Base-by-base conservation (phyloP, 1,140 invertebrate species). In the Drosophila ficusphila region DNA sequence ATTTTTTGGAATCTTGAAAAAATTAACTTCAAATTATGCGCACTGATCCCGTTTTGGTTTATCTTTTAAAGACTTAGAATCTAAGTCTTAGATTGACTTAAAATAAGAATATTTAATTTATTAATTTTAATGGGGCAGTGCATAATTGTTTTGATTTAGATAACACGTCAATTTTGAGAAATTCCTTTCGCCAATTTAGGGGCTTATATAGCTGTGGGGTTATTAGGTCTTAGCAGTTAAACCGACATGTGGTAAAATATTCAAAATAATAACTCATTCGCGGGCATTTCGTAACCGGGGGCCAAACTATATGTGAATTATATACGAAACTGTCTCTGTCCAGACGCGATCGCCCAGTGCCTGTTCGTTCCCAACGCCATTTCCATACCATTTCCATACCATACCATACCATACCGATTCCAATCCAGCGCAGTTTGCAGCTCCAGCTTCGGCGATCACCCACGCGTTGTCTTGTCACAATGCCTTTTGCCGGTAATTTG, bases 401-500 rank as follows among this genome's bases (percentile, higher is more conserved):
- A n/a, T n/a, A n/a, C 12, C 41, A 25, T 46, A 27, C 19, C 25
- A 49, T 42, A 44, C 23, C 62, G 41, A 61, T 47, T 36, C 38
- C 67, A 60, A 56, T 71, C 31, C 65, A 23, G 29, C 21, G 61
- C 52, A 48, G 61, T n/a, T 11, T 25, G 7, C 19, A 31, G 9
- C 39, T 12, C n/a, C 9, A 21, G 21, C 41, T 27, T 12, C 29
- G 34, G 27, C 48, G 41, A 48, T 58, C 81, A 65, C 81, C 81
- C 82, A 86, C 81, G 81, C 82, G 39, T 60, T 76, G 82, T 77
- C 82, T 86, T 86, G 81, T 86, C 81, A 86, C 81, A 86, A 86
- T 88, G 81, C 82, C 78, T 88, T 86, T 86, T 86, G 73, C 81
- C 69, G 49, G 82, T 86, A 86, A 86, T 86, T 86, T 86, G 76